These are phyloP conservation scores for Brachynemurus nebulosus DNA, from an alignment of 2,888 invertebrate genomes.

Conservation along the genomic window DNA sequence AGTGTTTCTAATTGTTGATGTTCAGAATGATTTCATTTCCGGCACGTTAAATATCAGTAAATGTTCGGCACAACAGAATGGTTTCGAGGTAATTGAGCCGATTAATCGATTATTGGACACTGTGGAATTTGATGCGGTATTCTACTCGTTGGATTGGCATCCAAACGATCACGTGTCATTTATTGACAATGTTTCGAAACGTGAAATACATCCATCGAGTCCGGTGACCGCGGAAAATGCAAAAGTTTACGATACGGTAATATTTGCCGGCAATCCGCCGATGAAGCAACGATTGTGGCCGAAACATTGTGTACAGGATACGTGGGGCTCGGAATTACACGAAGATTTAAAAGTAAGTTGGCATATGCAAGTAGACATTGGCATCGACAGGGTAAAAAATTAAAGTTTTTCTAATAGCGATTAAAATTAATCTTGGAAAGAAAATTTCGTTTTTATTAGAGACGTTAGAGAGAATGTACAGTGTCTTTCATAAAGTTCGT, in stretches of 20 bases:
- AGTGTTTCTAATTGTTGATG: slow-evolving; percentile 87
- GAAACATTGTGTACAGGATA: slow-evolving; percentile 87
- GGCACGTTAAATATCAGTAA: slow-evolving; percentile 88
- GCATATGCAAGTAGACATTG: background rate
- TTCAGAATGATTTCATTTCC: slow-evolving; percentile 95
- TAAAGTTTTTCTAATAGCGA: background rate
- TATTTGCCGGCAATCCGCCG: slow-evolving; percentile 74
- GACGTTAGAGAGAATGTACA: too few relatives aligned
- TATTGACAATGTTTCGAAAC: slow-evolving; percentile 74
- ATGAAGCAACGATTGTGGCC: slow-evolving; percentile 91
- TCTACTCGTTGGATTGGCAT: slow-evolving; percentile 96
- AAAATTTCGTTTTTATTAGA: too few relatives aligned
- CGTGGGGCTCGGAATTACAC: slow-evolving; percentile 90
- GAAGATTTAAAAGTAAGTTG: slow-evolving; percentile 61
- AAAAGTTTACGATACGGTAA: slow-evolving; percentile 79
- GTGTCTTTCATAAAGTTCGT: too few relatives aligned
- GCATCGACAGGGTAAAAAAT: background rate
- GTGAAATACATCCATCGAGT: slow-evolving; percentile 59
- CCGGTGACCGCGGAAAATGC: slow-evolving; percentile 62
- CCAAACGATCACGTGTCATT: slow-evolving; percentile 93
- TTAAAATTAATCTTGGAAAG: too few relatives aligned
- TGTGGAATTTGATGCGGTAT: slow-evolving; percentile 73
- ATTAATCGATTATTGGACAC: slow-evolving; percentile 74
- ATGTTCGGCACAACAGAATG: slow-evolving; percentile 84
- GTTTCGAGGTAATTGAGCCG: slow-evolving; percentile 79